phyloP scores from a whole-genome alignment of 1,140 invertebrate genomes.

The Colletes gigas region DNA sequence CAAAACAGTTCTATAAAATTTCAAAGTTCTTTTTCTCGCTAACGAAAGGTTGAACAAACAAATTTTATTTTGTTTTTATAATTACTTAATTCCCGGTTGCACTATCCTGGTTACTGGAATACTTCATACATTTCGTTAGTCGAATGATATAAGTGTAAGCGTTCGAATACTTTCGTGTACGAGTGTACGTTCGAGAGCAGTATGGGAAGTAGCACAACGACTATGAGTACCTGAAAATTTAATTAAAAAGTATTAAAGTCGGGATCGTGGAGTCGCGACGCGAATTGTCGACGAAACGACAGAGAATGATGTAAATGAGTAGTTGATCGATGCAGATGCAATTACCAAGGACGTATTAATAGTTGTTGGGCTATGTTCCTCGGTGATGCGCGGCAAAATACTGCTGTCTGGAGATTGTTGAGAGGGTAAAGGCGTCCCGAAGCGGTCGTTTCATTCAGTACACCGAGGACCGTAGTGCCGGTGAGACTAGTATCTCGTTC shows the following conservation, averaged over 20 bases:
- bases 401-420: constrained; percentile 14
- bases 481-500: constrained; percentile 32
- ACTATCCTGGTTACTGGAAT: no score
- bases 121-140: no score
- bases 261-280: background rate
- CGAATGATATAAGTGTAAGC: no score
- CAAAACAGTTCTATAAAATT: no score
- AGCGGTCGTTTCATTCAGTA: constrained; percentile 67
- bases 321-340: constrained; percentile 23
- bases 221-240: background rate
- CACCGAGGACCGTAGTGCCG: constrained; percentile 68
- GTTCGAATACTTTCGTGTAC: no score
- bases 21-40: no score
- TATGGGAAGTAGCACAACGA: background rate
- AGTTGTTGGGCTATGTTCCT: background rate
- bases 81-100: no score
- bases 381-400: constrained; percentile 2
- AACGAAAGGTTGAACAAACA: no score
- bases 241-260: no score
- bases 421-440: constrained; percentile 50
- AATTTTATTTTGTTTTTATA: no score
- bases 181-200: no score
- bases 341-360: constrained; percentile 3
- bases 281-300: background rate
- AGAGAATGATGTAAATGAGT: no score